Evolutionary conservation across 1,140 invertebrate genomes (phyloP).

Genomic region (Diabrotica virgifera): DNA sequence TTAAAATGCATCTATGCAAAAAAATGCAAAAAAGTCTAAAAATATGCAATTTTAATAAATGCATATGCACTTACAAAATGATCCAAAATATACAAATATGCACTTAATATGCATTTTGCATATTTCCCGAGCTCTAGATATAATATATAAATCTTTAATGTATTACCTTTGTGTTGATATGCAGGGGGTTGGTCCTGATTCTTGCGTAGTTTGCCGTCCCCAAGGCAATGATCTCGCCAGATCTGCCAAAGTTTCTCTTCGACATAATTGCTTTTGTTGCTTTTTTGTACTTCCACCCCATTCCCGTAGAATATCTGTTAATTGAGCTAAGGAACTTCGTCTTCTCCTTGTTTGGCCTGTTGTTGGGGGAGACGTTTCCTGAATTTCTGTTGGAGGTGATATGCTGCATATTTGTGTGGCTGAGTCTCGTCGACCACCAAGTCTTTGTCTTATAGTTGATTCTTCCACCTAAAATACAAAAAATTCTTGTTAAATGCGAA

Average conservation of each 20-base stretch:
- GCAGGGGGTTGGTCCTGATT: slow-evolving; percentile 52
- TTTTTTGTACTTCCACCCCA: slow-evolving; percentile 70
- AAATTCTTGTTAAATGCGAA: background rate
- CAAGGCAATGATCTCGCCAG: slow-evolving; percentile 73
- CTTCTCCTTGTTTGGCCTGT: slow-evolving; percentile 60
- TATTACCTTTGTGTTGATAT: slow-evolving; percentile 40
- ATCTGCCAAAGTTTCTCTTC: slow-evolving; percentile 81
- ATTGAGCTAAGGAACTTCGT: slow-evolving; percentile 78
- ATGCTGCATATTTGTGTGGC: slow-evolving; percentile 83
- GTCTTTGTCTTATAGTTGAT: slow-evolving; percentile 73
- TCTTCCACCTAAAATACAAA: slow-evolving; percentile 66
- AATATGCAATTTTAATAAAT: no score
- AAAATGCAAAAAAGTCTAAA: no score
- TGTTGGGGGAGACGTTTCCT: slow-evolving; percentile 61
- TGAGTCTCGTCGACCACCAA: slow-evolving; percentile 79
- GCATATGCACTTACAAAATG: no score
- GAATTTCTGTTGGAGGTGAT: slow-evolving; percentile 70
- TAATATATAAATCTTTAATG: no score
- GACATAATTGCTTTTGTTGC: slow-evolving; percentile 64
- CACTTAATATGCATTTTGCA: no score
- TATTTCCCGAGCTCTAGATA: no score
- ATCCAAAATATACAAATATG: no score
- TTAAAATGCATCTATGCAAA: no score
- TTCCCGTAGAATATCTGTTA: slow-evolving; percentile 82
- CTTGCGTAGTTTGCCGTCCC: slow-evolving; percentile 59